Base-by-base conservation (phyloP, 2,797 vertebrate species). In the Oreonectes daqikongensis region DNA sequence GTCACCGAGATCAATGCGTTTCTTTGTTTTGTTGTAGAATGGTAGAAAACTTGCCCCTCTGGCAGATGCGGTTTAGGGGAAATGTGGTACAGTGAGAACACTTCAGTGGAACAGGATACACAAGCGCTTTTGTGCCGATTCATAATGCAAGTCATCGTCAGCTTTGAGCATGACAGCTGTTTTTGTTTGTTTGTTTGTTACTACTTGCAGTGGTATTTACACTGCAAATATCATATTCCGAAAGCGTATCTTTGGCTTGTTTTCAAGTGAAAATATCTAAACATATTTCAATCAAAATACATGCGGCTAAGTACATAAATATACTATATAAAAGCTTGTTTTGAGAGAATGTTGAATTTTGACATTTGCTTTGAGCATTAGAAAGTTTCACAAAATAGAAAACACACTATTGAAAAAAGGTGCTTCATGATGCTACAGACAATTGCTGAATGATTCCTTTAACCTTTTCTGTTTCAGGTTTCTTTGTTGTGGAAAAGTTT, bases 41-140 rank as follows among this genome's bases (percentile, higher is more conserved):
- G 24, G 30, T 55, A n/a, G 30, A 63, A 60, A 53, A 44, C 64
- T 35, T 46, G 57, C 44, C 53, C 30, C 55, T 69, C 30, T 2
- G 17, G 32, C 55, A 78, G 63, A 71, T 66, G 24, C 85, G 85
- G 89, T 89, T 87, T 85, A 84, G 84, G 83, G 85, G 80, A 87
- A 71, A 84, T 85, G 42, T 44, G 48, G 48, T 50, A 50, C 48
- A 20, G 18, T 20, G 20, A 11, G 7, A 18, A 44, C 6, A 5
- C 14, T 30, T 60, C 44, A 52, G 28, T 2, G 28, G 32, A 61
- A 77, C 32, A 71, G 32, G 26, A 71, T 42, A 38, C 44, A n/a
- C 20, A 5, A 30, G 11, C 10, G 18, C 75, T 52, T 32, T 26
- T 69, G 3, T 59, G 17, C 14, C 57, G 66, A 61, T 66, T 50